A percentile compares a stretch with the other conserved stretches of the same genome.
Evolutionary conservation across 2,888 invertebrate species (phyloP).

Genomic region (Cryptocephalus primarius): DNA sequence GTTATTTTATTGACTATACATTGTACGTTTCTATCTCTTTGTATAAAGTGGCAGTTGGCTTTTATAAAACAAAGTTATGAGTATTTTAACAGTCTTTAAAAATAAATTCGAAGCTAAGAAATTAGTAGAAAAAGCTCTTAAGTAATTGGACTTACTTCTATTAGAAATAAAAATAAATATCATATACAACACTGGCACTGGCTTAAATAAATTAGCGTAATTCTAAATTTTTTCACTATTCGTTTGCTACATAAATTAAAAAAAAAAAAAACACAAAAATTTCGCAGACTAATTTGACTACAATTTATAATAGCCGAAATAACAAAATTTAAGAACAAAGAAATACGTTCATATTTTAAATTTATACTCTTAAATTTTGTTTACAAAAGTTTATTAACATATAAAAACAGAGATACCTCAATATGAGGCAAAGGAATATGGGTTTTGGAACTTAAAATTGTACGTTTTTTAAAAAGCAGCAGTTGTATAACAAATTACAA

Average conservation of each 20-base stretch:
- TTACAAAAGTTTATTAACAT: not conserved
- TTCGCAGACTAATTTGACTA: too few relatives aligned
- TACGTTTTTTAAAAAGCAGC: not conserved
- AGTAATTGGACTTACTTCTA: too few relatives aligned
- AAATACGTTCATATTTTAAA: constrained; percentile 2
- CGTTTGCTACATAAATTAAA: constrained; percentile 1
- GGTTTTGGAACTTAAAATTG: constrained; percentile 1
- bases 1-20: too few relatives aligned
- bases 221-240: too few relatives aligned
- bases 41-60: too few relatives aligned
- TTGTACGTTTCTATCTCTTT: too few relatives aligned
- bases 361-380: not conserved
- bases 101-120: constrained; percentile 8
- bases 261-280: too few relatives aligned
- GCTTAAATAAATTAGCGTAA: constrained; percentile 13
- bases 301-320: too few relatives aligned
- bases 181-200: constrained; percentile 19
- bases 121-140: constrained; percentile 8
- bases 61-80: constrained; percentile 2
- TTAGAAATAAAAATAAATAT: constrained; percentile 14
- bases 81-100: constrained; percentile 18
- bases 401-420: constrained; percentile 12
- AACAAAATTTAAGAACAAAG: not conserved
- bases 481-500: too few relatives aligned
- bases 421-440: constrained; percentile 16